phyloP scores from a whole-genome alignment of 2,888 invertebrate species.

The Xylota segnis region DNA sequence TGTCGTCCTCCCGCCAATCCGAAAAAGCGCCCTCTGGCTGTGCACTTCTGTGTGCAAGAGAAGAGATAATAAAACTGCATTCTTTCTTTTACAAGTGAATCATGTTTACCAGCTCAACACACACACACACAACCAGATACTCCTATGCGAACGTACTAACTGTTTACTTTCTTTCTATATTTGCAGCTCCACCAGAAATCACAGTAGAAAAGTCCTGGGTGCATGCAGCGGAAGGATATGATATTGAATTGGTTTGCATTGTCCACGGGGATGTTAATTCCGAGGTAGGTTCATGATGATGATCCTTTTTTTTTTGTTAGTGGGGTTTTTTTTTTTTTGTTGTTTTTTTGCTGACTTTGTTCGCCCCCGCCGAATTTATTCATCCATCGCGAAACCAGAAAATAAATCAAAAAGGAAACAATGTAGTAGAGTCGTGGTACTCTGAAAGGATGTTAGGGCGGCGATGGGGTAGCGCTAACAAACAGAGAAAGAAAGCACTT shows the following conservation, averaged over 20 bases:
- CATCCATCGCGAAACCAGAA: slow-evolving; percentile 43
- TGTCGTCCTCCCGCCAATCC: too few relatives aligned
- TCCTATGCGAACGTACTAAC: slow-evolving; percentile 24
- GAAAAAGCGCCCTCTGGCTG: slow-evolving; percentile 45
- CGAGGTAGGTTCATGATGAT: slow-evolving; percentile 82
- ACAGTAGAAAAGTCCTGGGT: slow-evolving; percentile 87
- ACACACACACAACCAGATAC: background rate
- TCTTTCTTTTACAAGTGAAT: slow-evolving; percentile 55
- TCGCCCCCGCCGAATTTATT: slow-evolving; percentile 39
- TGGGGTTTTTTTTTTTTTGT: background rate
- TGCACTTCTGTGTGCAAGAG: slow-evolving; percentile 18
- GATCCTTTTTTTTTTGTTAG: background rate
- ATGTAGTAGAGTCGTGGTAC: slow-evolving; percentile 35
- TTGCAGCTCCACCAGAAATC: slow-evolving; percentile 88
- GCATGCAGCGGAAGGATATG: slow-evolving; percentile 87
- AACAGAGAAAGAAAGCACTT: slow-evolving; percentile 42
- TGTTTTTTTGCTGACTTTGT: slow-evolving; percentile 13
- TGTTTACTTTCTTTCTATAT: slow-evolving; percentile 62
- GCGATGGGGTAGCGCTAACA: slow-evolving; percentile 12
- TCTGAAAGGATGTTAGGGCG: slow-evolving; percentile 57
- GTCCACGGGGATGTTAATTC: slow-evolving; percentile 87
- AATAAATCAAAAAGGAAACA: slow-evolving; percentile 55
- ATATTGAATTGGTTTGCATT: slow-evolving; percentile 87
- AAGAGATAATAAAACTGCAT: slow-evolving; percentile 73
- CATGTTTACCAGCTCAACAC: slow-evolving; percentile 62